Percentiles rank a stretch among this genome's conserved stretches.
phyloP scores from a whole-genome alignment of 2,888 invertebrate species.

The Leucophora obtusa region DNA sequence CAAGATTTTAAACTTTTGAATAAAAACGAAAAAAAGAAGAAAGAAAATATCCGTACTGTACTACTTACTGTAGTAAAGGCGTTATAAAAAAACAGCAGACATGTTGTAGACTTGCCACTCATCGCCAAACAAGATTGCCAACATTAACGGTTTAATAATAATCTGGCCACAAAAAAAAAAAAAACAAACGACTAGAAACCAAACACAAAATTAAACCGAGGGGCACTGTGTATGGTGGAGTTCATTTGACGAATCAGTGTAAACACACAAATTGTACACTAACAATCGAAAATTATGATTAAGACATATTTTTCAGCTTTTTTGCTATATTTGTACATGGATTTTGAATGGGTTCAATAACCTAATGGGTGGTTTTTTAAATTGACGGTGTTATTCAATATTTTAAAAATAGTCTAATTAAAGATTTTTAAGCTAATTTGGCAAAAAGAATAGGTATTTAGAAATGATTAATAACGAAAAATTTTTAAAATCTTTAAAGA shows the following conservation, averaged over 20 bases:
- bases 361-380: neutral
- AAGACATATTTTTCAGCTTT: neutral
- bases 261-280: neutral
- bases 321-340: neutral
- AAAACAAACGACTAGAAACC: neutral
- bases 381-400: too few species aligned
- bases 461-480: too few species aligned
- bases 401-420: too few species aligned
- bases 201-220: neutral
- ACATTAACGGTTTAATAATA: constrained; percentile 29
- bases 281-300: neutral
- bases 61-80: neutral
- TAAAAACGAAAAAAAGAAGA: neutral
- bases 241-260: constrained; percentile 2
- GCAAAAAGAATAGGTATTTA: too few species aligned
- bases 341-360: neutral
- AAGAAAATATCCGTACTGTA: neutral
- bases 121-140: constrained; percentile 31
- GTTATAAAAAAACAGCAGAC: constrained; percentile 32
- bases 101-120: constrained; percentile 45
- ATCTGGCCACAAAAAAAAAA: constrained; percentile 19
- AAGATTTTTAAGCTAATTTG: too few species aligned
- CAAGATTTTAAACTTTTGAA: neutral
- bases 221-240: neutral
- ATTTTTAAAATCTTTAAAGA: too few species aligned